These are phyloP conservation scores for Phrynosoma blainvillii DNA, from an alignment of 2,113 vertebrate genomes.

Conservation along the genomic window DNA sequence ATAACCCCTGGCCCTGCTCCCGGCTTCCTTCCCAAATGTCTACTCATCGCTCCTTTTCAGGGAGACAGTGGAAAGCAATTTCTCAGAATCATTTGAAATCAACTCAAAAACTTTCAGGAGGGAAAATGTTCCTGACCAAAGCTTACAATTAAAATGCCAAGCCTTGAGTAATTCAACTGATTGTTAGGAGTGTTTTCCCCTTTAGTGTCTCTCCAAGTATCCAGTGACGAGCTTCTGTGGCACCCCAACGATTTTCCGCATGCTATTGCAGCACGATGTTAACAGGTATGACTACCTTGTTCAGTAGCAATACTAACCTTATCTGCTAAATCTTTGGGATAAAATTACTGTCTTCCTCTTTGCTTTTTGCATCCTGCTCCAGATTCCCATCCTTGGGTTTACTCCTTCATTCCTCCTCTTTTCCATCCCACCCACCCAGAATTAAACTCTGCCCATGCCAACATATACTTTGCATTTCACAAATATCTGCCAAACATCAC, in stretches of 20 bases:
- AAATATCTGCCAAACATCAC: too few species aligned
- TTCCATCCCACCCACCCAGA: background rate
- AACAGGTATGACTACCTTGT: slow-evolving; percentile 51
- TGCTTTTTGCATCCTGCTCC: background rate
- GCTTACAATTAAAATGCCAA: too few species aligned
- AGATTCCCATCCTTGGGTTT: background rate
- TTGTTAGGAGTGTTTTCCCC: background rate
- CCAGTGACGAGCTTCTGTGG: slow-evolving; percentile 72
- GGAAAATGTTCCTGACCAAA: too few species aligned
- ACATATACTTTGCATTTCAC: too few species aligned
- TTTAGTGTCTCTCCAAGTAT: slow-evolving; percentile 62
- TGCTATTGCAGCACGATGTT: slow-evolving; percentile 68
- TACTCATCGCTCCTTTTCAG: too few species aligned
- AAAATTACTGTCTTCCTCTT: too few species aligned
- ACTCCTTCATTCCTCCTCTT: background rate
- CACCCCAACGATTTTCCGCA: slow-evolving; percentile 66
- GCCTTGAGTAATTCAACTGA: too few species aligned
- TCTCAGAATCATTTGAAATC: too few species aligned
- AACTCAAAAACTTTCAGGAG: too few species aligned
- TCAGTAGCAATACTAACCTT: background rate
- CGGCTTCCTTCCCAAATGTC: too few species aligned
- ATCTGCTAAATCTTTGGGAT: background rate
- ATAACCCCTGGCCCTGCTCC: too few species aligned
- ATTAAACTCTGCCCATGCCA: background rate
- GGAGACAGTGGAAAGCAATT: too few species aligned